Evolutionary conservation across 2,113 vertebrate species (phyloP).

Genomic region (Chamaea fasciata): DNA sequence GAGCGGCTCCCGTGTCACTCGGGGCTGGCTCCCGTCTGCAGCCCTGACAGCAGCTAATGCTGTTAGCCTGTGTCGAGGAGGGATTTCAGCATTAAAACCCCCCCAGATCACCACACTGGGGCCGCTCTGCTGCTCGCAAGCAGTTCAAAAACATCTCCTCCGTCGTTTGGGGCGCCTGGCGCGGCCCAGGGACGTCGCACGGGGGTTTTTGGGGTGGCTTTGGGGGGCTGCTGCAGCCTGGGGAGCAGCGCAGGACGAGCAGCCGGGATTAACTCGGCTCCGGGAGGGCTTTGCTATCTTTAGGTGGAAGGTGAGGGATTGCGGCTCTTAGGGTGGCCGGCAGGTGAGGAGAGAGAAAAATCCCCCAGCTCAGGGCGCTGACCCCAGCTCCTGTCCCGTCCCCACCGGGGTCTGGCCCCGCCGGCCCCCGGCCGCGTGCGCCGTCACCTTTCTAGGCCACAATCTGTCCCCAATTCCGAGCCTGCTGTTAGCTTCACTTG

Average conservation of each 20-base stretch:
- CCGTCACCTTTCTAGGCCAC: conserved; percentile 65
- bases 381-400: conserved; percentile 8
- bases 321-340: not conserved
- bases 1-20: not conserved
- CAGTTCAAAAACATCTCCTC: not conserved
- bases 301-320: conserved; percentile 45
- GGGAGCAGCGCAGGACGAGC: not conserved
- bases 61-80: conserved; percentile 16
- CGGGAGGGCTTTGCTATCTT: conserved; percentile 25
- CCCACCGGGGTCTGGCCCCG: conserved; percentile 5
- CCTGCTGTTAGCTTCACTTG: conserved; percentile 75
- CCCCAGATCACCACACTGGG: not conserved
- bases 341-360: not conserved
- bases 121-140: not conserved
- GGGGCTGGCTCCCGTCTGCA: conserved; percentile 2
- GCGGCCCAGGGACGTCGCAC: fast-evolving
- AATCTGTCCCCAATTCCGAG: conserved; percentile 68
- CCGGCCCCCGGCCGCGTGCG: conserved; percentile 13
- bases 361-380: not conserved
- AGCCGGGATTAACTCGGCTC: not conserved
- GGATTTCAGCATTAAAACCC: not conserved
- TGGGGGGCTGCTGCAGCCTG: not conserved
- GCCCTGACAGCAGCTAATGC: conserved; percentile 39
- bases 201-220: not conserved
- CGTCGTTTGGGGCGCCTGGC: fast-evolving